phyloP scores from a whole-genome alignment of 2,113 vertebrate genomes.

The Coptodon rendalli region DNA sequence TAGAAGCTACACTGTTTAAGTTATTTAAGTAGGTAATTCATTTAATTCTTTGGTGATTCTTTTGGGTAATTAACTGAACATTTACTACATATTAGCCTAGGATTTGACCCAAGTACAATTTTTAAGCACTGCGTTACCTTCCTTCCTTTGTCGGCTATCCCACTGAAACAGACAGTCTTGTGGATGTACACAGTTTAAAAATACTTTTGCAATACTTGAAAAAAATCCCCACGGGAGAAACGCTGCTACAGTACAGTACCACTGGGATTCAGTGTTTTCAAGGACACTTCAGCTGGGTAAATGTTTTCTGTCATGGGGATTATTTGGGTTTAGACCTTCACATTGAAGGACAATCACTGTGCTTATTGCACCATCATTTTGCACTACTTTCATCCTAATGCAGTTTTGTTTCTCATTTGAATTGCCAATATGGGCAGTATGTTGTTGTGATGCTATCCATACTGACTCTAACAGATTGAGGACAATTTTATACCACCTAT shows the following conservation, averaged over 20 bases:
- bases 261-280: conserved; percentile 19
- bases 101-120: not conserved
- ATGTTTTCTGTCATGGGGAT: conserved; percentile 41
- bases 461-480: not conserved
- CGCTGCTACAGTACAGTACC: not conserved
- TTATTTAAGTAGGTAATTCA: not conserved
- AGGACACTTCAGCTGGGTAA: conserved; percentile 26
- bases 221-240: conserved; percentile 25
- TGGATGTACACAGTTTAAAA: conserved; percentile 14
- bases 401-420: conserved; percentile 10
- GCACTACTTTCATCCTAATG: conserved; percentile 18
- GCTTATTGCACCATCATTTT: not conserved
- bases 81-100: not conserved
- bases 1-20: not conserved
- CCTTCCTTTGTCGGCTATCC: not conserved
- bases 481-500: not conserved
- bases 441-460: not conserved
- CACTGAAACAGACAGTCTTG: not conserved
- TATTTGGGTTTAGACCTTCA: conserved; percentile 34
- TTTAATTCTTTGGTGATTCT: not conserved
- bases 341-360: conserved; percentile 15
- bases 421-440: not conserved
- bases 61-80: not conserved
- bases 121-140: not conserved
- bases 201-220: conserved; percentile 2